Base-by-base conservation (phyloP, 2,888 invertebrate genomes). In the Euzophera pinguis region DNA sequence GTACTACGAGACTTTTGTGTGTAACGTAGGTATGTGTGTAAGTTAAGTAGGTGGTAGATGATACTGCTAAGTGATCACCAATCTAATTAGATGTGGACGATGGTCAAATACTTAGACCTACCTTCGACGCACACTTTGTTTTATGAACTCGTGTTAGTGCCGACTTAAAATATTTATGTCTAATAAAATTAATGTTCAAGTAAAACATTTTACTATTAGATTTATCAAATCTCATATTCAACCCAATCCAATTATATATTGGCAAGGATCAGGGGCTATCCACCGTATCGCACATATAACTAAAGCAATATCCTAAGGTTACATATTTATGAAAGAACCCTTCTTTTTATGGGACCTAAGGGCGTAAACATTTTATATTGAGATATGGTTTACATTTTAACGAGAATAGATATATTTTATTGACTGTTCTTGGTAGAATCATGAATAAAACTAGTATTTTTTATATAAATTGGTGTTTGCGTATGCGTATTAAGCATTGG, bases 241-340 rank as follows among this genome's bases (percentile, higher is more conserved):
- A 49, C 48, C 49, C 52, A 52, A 27, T 53, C 47, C 51, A 67
- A 72, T 74, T 51, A 74, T 69, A 70, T 71, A 67, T 73, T 62
- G 63, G 59, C 62, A 60, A 60, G 66, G 65, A 67, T 69, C 65
- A 65, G 62, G 60, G 66, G 64, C 65, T 65, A 59, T 63, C 57
- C 63, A 59, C 59, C 60, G 64, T 59, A 61, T 59, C 67, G 61
- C 67, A 65, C 67, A 61, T 67, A 65, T 67, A 75, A 73, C 74
- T 67, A 69, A 69, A 67, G 73, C 73, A 76, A 80, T 78, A 76
- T 71, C 74, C 66, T 69, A 62, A 75, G 73, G 67, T 73, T 78
- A 71, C 68, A 80, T 79, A 80, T 81, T 79, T 83, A 81, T 81
- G 73, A 71, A 69, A 67, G 69, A 69, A 68, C 69, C 75, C 71